Percentiles rank a stretch among this genome's conserved stretches.
phyloP scores from a whole-genome alignment of 2,797 vertebrate genomes.

The Crocidura indochinensis region DNA sequence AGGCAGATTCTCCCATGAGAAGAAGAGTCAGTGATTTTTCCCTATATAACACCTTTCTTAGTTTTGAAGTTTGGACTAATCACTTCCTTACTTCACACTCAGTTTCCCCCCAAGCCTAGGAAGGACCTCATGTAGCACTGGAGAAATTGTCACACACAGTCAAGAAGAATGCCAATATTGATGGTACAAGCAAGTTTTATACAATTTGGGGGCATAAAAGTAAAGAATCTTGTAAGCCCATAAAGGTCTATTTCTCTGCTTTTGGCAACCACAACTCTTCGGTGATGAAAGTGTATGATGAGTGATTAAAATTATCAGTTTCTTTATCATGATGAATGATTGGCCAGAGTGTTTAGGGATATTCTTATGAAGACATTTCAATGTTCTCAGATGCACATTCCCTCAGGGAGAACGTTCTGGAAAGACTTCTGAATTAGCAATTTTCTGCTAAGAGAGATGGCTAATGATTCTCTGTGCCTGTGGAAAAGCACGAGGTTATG shows the following conservation, averaged over 20 bases:
- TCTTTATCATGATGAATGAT: constrained; percentile 13
- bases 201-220: not conserved
- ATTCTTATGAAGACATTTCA: constrained; percentile 13
- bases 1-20: constrained; percentile 33
- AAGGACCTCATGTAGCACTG: not conserved
- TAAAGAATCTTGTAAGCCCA: not conserved
- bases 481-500: not conserved
- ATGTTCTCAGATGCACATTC: not conserved
- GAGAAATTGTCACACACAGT: not conserved
- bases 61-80: not conserved
- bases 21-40: not conserved
- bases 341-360: not conserved
- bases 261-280: not conserved
- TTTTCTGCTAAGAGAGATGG: not conserved
- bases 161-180: not conserved
- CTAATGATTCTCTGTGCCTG: not conserved
- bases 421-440: constrained; percentile 2
- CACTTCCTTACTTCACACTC: not conserved
- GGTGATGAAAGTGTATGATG: not conserved
- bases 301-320: constrained; percentile 24
- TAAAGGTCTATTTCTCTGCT: constrained; percentile 16
- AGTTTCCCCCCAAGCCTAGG: not conserved
- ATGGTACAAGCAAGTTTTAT: constrained; percentile 12
- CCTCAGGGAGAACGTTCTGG: not conserved
- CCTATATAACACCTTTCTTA: constrained; percentile 60